phyloP scores from a whole-genome alignment of 64 coral and sea anemone genomes.

The Stichodactyla helianthus region DNA sequence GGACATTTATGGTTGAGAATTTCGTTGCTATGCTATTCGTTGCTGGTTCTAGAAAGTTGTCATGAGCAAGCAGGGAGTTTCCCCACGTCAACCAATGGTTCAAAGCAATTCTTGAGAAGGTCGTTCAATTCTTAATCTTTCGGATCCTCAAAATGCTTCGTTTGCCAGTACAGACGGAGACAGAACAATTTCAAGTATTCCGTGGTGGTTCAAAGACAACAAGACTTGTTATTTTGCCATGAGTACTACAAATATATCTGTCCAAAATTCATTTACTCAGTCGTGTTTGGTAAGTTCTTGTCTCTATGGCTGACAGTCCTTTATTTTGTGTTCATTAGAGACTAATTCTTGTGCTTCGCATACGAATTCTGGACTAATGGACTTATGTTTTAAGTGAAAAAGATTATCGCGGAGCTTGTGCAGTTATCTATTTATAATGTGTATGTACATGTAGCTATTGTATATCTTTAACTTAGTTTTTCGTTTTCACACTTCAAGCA shows the following conservation, averaged over 20 bases:
- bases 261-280: background rate
- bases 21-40: background rate
- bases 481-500: too few relatives aligned
- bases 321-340: background rate
- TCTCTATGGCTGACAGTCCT: background rate
- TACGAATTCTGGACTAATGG: background rate
- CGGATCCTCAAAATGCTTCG: background rate
- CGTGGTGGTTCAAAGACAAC: background rate
- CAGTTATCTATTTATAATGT: too few relatives aligned
- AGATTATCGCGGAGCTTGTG: too few relatives aligned
- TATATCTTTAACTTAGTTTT: too few relatives aligned
- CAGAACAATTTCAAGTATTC: background rate
- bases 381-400: background rate
- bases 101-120: background rate
- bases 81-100: background rate
- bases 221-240: background rate
- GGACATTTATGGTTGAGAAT: background rate
- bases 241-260: constrained; percentile 1
- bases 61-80: background rate
- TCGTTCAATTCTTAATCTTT: background rate
- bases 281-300: background rate
- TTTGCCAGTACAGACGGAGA: background rate
- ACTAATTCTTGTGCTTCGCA: background rate
- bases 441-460: too few relatives aligned
- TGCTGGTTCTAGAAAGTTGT: background rate